Base-by-base conservation (phyloP, 1,140 invertebrate genomes). In the Homalodisca vitripennis region DNA sequence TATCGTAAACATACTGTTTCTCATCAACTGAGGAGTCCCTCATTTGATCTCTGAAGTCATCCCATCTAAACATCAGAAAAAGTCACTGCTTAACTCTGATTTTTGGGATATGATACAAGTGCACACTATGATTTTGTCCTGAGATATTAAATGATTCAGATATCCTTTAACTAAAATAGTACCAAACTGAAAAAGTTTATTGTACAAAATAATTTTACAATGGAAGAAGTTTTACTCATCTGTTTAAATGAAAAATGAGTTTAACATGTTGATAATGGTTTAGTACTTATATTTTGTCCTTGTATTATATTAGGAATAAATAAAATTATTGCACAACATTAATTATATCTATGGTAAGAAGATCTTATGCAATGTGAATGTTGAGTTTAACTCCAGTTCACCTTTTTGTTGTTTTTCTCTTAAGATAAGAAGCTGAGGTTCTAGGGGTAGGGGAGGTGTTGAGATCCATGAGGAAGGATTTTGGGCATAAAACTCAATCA, bases 1-100 rank as follows among this genome's bases (percentile, higher is more conserved):
- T 72, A 32, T 74, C 73, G 66, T 74, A 74, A 10, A 32, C 53
- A 41, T 74, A 74, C 32, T 68, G 32, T 41, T 68, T 67, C 66
- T 63, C 31, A 26, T 31, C 51, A 31, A 46, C 51, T 68, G 29
- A 62, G 13, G 34, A 20, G 10, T 71, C 66, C 17, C 27, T 34
- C 41, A 71, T 13, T 29, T 71, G 70, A 22, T 71, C 70, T 10
- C 47, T 55, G 1, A 71, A 14, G n/a, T 55, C 46, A 62, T 71
- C 70, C 51, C 46, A 71, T 22, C 70, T 72, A 29, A 10, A 70
- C 64, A 17, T 41, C 17, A 41, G 34, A 41, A 41, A 41, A 41
- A 6, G 17, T 17, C 6, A 41, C 6, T 17, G 34, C 17, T 41
- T 17, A 41, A 41, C 6, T 41, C 34, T 10, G 34, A 10, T 6